Evolutionary conservation across 2,113 vertebrate species (phyloP), one percentile per base, ranked within the genome.

Genomic region (Suricata suricatta): DNA sequence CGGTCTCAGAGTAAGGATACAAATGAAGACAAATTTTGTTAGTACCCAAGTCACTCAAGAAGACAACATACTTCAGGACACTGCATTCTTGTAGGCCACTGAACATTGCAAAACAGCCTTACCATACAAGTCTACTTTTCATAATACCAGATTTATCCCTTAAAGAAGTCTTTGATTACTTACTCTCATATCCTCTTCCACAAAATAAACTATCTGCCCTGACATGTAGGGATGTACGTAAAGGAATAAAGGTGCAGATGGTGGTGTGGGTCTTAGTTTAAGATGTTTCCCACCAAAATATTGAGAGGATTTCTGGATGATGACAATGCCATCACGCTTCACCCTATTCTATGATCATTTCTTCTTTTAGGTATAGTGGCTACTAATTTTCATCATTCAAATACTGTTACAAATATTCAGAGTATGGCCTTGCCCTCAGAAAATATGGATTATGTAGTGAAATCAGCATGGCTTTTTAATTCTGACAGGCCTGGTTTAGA

Each of bases 21-120:
- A 77, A 47, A 93, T 92, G 35, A 88, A 93, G 85, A 93, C 54
- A 90, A 79, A 93, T 95, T 89, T 86, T 83, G 71, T n/a, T 52
- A 50, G n/a, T 33, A 72, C 79, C 31, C 92, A 88, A 54, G 33
- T 54, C 83, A 88, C 9, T 91, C 12, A 50, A 82, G 11, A 57
- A 14, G 0, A 71, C 7, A 64, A 85, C 50, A 0, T 60, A 21
- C 41, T 84, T 66, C 3, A 60, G 47, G 5, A 41, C 4, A 31
- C 38, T 81, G 29, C 14, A 14, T 69, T 47, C 81, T 64, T 92
- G n/a, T 23, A 90, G 38, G 38, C 10, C 66, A 74, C 41, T 54
- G 25, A 63, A 89, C 10, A 6, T 19, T 80, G 23, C 13, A 76
- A 93, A 69, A 7, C 19, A 50, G 13, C 12, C 31, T 87, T 79